phyloP scores from a whole-genome alignment of 2,888 invertebrate species.

The Deilephila porcellus region DNA sequence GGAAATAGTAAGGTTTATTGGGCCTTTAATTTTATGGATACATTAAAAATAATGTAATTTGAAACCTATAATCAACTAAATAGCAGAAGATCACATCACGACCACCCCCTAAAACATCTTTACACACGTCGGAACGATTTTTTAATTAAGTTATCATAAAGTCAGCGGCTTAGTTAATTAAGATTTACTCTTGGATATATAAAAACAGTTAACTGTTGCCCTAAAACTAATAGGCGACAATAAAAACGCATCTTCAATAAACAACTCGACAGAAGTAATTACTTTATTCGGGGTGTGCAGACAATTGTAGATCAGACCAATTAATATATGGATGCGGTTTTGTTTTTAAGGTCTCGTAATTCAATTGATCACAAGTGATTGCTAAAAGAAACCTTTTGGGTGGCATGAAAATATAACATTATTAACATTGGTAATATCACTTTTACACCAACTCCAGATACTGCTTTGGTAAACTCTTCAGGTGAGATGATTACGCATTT shows the following conservation, averaged over 20 bases:
- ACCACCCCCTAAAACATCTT: conserved; percentile 7
- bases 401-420: too few species aligned
- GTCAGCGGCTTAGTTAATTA: conserved; percentile 28
- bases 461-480: too few species aligned
- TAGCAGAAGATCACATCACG: conserved; percentile 2
- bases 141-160: conserved; percentile 31
- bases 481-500: too few species aligned
- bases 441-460: too few species aligned
- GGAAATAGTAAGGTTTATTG: too few species aligned
- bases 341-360: background rate
- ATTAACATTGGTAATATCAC: too few species aligned
- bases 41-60: too few species aligned
- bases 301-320: conserved; percentile 12
- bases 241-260: conserved; percentile 32
- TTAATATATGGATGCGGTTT: background rate
- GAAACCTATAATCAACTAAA: background rate
- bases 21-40: too few species aligned
- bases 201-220: conserved; percentile 29
- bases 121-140: conserved; percentile 11
- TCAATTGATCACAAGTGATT: too few species aligned
- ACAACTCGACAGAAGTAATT: conserved; percentile 29
- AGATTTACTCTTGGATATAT: conserved; percentile 27
- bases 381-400: too few species aligned
- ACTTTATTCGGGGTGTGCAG: conserved; percentile 29
- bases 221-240: conserved; percentile 33